phyloP scores from a whole-genome alignment of 2,113 vertebrate species.

The Machaerirhynchus nigripectus region DNA sequence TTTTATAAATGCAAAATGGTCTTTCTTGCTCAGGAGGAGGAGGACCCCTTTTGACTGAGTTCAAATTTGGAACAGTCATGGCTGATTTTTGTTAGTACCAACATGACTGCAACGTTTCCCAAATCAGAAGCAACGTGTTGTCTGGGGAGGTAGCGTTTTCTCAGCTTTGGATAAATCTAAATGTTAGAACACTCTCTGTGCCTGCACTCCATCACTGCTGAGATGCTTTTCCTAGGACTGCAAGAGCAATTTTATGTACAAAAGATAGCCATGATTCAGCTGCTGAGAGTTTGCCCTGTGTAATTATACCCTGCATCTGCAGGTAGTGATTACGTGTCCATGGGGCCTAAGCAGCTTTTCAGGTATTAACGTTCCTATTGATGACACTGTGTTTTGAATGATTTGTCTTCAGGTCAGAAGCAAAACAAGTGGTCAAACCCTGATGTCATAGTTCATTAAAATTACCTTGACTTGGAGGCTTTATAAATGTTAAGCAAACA shows the following conservation, averaged over 20 bases:
- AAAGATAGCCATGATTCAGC: neutral
- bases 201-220: neutral
- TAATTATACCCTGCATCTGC: neutral
- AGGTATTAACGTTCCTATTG: neutral
- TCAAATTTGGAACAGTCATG: neutral
- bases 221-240: neutral
- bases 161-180: neutral
- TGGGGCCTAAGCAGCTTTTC: neutral
- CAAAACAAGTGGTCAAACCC: neutral
- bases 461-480: neutral
- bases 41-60: neutral
- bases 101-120: neutral
- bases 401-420: neutral
- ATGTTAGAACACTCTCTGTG: neutral
- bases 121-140: neutral
- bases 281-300: neutral
- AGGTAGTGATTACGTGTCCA: neutral
- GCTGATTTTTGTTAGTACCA: neutral
- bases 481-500: neutral
- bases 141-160: neutral
- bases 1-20: neutral
- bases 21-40: neutral
- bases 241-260: neutral
- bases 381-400: neutral
- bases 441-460: neutral